A percentile compares a stretch with the other conserved stretches of the same genome.
These are phyloP conservation scores for Drosophila mercatorum DNA, from an alignment of 2,888 invertebrate species.

Conservation along the genomic window DNA sequence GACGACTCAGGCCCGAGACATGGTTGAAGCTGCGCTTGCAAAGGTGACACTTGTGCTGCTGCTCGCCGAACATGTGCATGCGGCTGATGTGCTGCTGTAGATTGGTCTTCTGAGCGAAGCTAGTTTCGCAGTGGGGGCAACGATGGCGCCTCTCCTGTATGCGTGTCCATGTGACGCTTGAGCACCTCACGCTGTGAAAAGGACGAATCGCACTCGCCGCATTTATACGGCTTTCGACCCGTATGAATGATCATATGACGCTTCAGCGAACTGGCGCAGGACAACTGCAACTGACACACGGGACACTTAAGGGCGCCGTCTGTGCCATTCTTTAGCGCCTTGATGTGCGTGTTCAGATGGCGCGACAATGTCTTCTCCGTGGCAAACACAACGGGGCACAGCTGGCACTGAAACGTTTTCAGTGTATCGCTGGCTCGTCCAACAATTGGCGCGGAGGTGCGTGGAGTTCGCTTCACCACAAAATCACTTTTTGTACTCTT, in stretches of 20 bases:
- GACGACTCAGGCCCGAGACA: slow-evolving; percentile 89
- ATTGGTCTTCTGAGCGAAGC: slow-evolving; percentile 90
- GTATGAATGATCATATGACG: slow-evolving; percentile 90
- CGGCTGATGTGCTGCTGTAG: slow-evolving; percentile 87
- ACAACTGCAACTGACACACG: slow-evolving; percentile 88
- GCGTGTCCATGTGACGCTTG: slow-evolving; percentile 87
- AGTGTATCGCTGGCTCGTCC: slow-evolving; percentile 76
- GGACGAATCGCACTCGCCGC: slow-evolving; percentile 86
- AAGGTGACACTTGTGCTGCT: slow-evolving; percentile 88
- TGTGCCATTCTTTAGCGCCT: slow-evolving; percentile 86
- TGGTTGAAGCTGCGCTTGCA: slow-evolving; percentile 87
- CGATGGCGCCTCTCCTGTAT: slow-evolving; percentile 88
- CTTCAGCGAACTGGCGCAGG: slow-evolving; percentile 87
- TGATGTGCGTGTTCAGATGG: slow-evolving; percentile 87
- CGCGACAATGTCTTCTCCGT: slow-evolving; percentile 87
- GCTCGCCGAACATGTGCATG: slow-evolving; percentile 87
- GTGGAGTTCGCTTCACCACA: slow-evolving; percentile 33
- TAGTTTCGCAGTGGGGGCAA: slow-evolving; percentile 88
- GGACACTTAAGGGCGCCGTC: slow-evolving; percentile 84
- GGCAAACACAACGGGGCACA: slow-evolving; percentile 88
- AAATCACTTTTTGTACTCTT: slow-evolving; percentile 39
- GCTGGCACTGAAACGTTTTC: slow-evolving; percentile 87
- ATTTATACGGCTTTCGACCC: slow-evolving; percentile 85
- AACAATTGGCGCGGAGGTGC: slow-evolving; percentile 17
- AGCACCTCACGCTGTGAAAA: slow-evolving; percentile 91